phyloP scores from a whole-genome alignment of 2,888 invertebrate species.

The Erebia ligea region DNA sequence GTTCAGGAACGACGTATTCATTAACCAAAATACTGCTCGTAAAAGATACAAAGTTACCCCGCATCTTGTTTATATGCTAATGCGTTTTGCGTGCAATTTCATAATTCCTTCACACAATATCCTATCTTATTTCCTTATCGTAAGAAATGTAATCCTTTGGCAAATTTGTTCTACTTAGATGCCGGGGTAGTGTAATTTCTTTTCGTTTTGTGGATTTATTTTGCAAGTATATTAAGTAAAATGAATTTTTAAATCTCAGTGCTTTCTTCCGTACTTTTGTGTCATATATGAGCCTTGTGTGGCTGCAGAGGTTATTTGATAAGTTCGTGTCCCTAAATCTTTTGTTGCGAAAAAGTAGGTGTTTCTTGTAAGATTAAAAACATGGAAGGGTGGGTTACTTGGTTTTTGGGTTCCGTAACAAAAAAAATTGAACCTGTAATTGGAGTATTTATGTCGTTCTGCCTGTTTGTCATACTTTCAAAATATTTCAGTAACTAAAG shows the following conservation, averaged over 20 bases:
- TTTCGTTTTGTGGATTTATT: slow-evolving; percentile 20
- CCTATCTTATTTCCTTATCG: slow-evolving; percentile 13
- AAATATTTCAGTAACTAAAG: too few species aligned
- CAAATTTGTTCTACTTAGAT: not conserved
- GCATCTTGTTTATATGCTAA: slow-evolving; percentile 70
- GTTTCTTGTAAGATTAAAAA: too few species aligned
- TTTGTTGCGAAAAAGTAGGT: too few species aligned
- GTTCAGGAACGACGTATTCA: slow-evolving; percentile 55
- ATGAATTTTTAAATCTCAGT: slow-evolving; percentile 4
- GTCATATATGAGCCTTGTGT: too few species aligned
- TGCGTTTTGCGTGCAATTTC: slow-evolving; percentile 52
- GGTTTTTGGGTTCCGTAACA: too few species aligned
- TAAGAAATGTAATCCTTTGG: slow-evolving; percentile 21
- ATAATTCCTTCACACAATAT: slow-evolving; percentile 20
- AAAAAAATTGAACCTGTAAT: too few species aligned
- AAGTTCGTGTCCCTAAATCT: too few species aligned
- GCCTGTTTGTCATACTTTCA: too few species aligned
- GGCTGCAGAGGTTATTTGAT: too few species aligned
- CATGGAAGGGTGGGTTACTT: too few species aligned
- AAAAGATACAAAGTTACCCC: slow-evolving; percentile 54
- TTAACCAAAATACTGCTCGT: slow-evolving; percentile 49
- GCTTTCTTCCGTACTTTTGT: not conserved
- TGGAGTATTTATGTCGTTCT: too few species aligned
- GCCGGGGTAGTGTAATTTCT: slow-evolving; percentile 21
- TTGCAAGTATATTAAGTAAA: slow-evolving; percentile 10